Evolutionary conservation across 1,140 invertebrate species (phyloP).

Genomic region (Tenebrio molitor): DNA sequence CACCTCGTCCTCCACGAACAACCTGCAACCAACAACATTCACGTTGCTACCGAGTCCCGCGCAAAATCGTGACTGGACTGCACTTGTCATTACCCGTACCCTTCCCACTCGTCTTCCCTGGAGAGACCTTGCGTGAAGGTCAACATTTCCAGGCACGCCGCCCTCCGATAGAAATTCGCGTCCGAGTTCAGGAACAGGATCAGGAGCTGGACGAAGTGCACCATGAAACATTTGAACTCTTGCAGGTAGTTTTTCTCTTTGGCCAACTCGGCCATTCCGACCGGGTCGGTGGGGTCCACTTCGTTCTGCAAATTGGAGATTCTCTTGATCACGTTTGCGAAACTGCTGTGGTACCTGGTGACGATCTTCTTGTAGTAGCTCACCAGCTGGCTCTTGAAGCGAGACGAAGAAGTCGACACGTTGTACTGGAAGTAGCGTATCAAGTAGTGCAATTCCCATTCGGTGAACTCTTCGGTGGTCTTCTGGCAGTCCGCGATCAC

Average conservation of each 20-base stretch:
- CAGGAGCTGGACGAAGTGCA: too few species aligned
- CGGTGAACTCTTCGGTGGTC: slow-evolving; percentile 76
- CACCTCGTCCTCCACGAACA: slow-evolving; percentile 51
- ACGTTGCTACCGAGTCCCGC: slow-evolving; percentile 27
- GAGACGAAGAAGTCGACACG: slow-evolving; percentile 71
- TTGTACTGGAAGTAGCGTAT: slow-evolving; percentile 79
- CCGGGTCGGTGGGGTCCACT: background rate
- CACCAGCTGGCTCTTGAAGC: too few species aligned
- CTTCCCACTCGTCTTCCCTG: slow-evolving; percentile 50
- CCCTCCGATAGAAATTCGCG: background rate
- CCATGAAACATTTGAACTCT: too few species aligned
- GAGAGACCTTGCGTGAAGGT: slow-evolving; percentile 48
- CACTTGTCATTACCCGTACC: too few species aligned
- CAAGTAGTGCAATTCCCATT: slow-evolving; percentile 77
- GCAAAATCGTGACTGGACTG: slow-evolving; percentile 15
- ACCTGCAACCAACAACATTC: background rate
- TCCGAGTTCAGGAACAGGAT: too few species aligned
- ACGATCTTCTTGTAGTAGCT: background rate
- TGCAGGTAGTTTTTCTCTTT: too few species aligned
- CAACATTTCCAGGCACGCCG: slow-evolving; percentile 52
- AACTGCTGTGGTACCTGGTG: background rate
- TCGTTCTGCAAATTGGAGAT: background rate
- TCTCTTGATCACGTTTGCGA: background rate
- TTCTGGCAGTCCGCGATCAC: slow-evolving; percentile 83
- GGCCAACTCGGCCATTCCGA: background rate